Percentiles rank a stretch among this genome's conserved stretches.
These are phyloP conservation scores for Oreochromis niloticus DNA, from an alignment of 2,113 vertebrate species.

Conservation along the genomic window DNA sequence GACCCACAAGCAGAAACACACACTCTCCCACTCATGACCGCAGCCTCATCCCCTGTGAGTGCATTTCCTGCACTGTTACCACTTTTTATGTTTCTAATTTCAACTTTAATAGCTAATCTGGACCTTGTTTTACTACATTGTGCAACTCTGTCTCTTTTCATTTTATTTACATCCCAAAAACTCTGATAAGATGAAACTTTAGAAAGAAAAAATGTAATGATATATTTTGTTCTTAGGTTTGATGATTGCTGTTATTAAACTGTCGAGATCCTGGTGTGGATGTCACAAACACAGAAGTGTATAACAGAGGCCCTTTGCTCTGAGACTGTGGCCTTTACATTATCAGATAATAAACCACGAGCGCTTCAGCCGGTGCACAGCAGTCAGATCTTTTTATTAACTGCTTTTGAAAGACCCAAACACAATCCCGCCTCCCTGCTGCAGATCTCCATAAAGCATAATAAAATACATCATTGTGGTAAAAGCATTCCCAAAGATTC, in stretches of 20 bases:
- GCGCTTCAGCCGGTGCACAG: not conserved
- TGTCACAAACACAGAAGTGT: not conserved
- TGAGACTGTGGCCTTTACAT: not conserved
- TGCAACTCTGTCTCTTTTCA: not conserved
- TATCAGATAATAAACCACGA: not conserved
- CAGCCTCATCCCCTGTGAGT: not conserved
- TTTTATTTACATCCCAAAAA: not conserved
- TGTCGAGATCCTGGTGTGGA: not conserved
- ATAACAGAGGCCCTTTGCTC: not conserved
- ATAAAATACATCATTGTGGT: not conserved
- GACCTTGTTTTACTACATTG: not conserved
- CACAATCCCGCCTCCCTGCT: not conserved
- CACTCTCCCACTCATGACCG: not conserved
- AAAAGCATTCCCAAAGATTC: not conserved
- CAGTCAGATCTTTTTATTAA: not conserved
- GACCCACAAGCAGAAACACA: not conserved
- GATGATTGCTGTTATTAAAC: not conserved
- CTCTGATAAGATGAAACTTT: not conserved
- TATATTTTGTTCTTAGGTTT: not conserved
- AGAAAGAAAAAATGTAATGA: not conserved
- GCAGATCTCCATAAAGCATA: not conserved
- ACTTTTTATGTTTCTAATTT: not conserved
- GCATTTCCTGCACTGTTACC: not conserved
- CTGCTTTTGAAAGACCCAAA: not conserved
- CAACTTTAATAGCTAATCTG: not conserved